These are phyloP conservation scores for Hyperoodon ampullatus DNA, from an alignment of 2,113 vertebrate genomes.

Conservation along the genomic window DNA sequence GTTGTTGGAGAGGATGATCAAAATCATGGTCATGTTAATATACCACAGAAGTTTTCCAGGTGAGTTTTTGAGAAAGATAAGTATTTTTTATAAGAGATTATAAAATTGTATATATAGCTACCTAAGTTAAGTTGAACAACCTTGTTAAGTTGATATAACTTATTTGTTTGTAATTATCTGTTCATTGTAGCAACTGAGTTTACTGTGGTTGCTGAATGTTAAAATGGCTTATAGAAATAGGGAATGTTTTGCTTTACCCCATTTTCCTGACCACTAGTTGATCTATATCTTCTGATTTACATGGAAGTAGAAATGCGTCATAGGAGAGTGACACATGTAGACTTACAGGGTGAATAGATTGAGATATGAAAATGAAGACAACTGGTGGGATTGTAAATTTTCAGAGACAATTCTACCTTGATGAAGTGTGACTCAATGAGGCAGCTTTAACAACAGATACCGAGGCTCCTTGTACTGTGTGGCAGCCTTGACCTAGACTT, in stretches of 20 bases:
- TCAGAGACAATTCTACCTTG: not conserved
- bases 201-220: not conserved
- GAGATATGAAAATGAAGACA: not conserved
- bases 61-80: not conserved
- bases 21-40: not conserved
- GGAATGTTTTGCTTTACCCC: not conserved
- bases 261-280: not conserved
- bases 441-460: not conserved
- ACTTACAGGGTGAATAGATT: not conserved
- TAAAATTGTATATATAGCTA: not conserved
- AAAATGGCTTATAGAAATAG: not conserved
- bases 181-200: not conserved
- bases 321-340: not conserved
- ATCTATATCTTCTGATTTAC: not conserved
- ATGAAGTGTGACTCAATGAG: not conserved
- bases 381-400: not conserved
- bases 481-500: not conserved
- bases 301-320: not conserved
- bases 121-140: not conserved
- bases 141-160: not conserved
- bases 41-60: not conserved
- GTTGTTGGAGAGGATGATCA: not conserved
- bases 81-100: not conserved
- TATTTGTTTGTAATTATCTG: not conserved
- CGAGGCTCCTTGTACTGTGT: not conserved